Base-by-base conservation (phyloP, 2,888 invertebrate species). In the Chrysolina haemoptera region DNA sequence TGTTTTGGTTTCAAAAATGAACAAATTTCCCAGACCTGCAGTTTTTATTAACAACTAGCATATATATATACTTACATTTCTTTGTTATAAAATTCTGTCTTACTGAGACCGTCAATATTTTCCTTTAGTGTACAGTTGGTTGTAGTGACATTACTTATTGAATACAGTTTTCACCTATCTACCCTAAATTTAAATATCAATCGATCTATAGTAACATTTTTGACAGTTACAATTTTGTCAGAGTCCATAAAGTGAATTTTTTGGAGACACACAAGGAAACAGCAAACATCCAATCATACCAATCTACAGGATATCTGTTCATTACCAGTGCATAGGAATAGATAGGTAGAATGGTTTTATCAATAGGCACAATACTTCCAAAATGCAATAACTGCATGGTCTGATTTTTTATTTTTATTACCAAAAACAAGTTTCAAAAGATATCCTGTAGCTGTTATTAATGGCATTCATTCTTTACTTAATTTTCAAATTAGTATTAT, bases 11-110 rank as follows among this genome's bases (percentile, higher is more conserved):
- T n/a, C 14, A 59, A 59, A 35, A 59, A 59, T 59, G n/a, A 59
- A 27, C 59, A 59, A 9, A 9, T 67, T 40, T 67, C 67, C 67
- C 67, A 67, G 67, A 67, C 67, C 67, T 55, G 48, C 35, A 67
- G 66, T 67, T 67, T 67, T 67, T 67, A 67, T 67, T 67, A 67
- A 53, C 67, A 53, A 67, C 35, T 53, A 67, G 50, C 22, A 40
- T 53, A 67, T 66, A 50, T 53, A 53, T 53, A 35, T 40, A 40
- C 16, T 53, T 12, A 18, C 16, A 18, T 55, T 53, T 67, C n/a
- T 67, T 55, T 67, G 67, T 67, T 67, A 67, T 67, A 67, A 67
- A 67, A 67, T 67, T 67, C 18, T 67, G 67, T 53, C 41, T 14
- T 48, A 65, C 55, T 40, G 67, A 67, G 50, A 67, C 53, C 55